A percentile compares a stretch with the other conserved stretches of the same genome.
Conservation (phyloP, 1,140 invertebrate species). For the Dendrolimus punctatus region DNA sequence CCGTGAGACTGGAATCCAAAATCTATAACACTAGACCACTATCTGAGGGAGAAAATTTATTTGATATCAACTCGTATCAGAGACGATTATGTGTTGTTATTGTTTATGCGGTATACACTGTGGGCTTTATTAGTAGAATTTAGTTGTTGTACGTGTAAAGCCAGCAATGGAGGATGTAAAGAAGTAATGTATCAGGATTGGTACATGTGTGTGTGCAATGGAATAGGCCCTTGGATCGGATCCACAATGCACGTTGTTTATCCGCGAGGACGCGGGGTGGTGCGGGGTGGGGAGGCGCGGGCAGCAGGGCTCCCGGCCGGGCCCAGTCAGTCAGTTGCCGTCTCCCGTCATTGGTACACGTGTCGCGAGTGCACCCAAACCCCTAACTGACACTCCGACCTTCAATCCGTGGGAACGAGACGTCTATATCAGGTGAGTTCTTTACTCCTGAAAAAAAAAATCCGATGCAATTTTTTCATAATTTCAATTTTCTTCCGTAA, state of each 20-base stretch:
- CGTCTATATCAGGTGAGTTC: constrained; percentile 60
- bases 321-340: constrained; percentile 57
- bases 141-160: background rate
- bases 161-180: constrained; percentile 21
- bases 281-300: constrained; percentile 26
- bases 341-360: constrained; percentile 41
- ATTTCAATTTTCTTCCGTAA: constrained; percentile 1
- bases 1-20: constrained; percentile 44
- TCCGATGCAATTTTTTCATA: constrained; percentile 19
- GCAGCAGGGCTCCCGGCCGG: constrained; percentile 56
- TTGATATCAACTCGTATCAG: constrained; percentile 20
- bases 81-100: background rate
- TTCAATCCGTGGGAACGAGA: constrained; percentile 65
- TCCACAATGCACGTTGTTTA: constrained; percentile 70
- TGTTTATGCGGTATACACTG: constrained; percentile 17
- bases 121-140: background rate
- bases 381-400: constrained; percentile 50
- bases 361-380: constrained; percentile 48
- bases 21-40: constrained; percentile 59
- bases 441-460: constrained; percentile 19
- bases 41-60: constrained; percentile 48
- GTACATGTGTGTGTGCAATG: constrained; percentile 33
- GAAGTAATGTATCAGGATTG: constrained; percentile 16
- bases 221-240: constrained; percentile 55
- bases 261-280: constrained; percentile 50